phyloP scores from a whole-genome alignment of 2,888 invertebrate genomes.

The Eupithecia subumbrata region DNA sequence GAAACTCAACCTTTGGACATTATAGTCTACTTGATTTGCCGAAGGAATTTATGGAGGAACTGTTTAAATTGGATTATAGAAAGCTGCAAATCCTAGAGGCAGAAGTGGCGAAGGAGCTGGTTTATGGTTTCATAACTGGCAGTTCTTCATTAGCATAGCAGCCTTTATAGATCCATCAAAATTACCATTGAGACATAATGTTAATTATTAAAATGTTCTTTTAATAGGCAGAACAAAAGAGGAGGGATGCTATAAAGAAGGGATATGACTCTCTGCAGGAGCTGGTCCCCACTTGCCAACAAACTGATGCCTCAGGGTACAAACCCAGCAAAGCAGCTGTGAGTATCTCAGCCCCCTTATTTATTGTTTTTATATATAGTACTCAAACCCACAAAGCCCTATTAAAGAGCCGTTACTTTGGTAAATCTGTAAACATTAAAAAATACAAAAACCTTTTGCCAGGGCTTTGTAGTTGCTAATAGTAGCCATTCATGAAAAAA shows the following conservation, averaged over 20 bases:
- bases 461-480: no score
- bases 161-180: not conserved
- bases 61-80: not conserved
- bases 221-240: conserved; percentile 95
- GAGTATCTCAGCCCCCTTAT: conserved; percentile 47
- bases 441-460: not conserved
- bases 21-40: not conserved
- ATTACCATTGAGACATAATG: no score
- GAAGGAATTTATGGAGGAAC: not conserved
- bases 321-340: conserved; percentile 97
- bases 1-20: not conserved
- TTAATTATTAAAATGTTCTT: not conserved
- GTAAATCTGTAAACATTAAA: not conserved
- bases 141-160: no score
- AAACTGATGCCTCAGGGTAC: conserved; percentile 95
- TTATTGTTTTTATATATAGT: not conserved
- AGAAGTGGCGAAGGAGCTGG: not conserved
- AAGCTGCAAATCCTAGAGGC: not conserved
- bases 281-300: conserved; percentile 96
- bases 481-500: not conserved
- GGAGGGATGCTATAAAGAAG: conserved; percentile 98
- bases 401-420: not conserved
- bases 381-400: not conserved
- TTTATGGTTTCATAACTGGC: not conserved
- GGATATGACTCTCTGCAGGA: conserved; percentile 97